These are phyloP conservation scores for Diglossa brunneiventris DNA, from an alignment of 2,113 vertebrate species.

Conservation along the genomic window DNA sequence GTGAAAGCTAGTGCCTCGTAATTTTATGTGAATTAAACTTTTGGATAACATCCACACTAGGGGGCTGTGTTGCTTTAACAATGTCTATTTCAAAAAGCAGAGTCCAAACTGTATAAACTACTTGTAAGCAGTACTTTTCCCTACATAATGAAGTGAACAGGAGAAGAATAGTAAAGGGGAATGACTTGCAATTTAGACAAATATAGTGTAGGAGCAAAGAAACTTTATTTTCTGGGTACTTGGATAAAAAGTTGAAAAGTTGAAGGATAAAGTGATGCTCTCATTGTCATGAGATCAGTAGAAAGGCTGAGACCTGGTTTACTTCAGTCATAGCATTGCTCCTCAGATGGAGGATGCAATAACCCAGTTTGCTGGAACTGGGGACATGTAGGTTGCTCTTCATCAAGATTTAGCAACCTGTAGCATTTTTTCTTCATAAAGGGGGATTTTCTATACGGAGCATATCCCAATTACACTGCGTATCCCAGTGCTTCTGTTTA, in stretches of 20 bases:
- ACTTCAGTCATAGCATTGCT: background rate
- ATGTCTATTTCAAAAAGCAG: background rate
- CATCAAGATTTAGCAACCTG: background rate
- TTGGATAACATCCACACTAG: background rate
- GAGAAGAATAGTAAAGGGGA: background rate
- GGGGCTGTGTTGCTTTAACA: conserved; percentile 36
- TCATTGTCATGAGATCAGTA: background rate
- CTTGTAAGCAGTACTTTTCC: background rate
- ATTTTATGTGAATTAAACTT: background rate
- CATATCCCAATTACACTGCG: background rate
- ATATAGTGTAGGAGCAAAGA: background rate
- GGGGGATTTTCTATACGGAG: background rate
- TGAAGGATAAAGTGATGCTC: background rate
- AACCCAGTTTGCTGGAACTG: background rate
- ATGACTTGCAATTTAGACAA: background rate
- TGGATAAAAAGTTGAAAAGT: background rate
- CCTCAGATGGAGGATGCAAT: background rate
- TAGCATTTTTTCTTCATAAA: background rate
- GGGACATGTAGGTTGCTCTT: background rate
- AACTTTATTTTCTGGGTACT: background rate
- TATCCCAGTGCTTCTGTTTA: background rate
- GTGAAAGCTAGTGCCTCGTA: background rate
- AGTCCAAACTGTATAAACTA: background rate
- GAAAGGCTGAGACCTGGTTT: background rate
- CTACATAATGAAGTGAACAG: background rate